A percentile compares a stretch with the other conserved stretches of the same genome.
These are phyloP conservation scores for Gambusia yucatana DNA, from an alignment of 2,797 vertebrate genomes.

Conservation along the genomic window DNA sequence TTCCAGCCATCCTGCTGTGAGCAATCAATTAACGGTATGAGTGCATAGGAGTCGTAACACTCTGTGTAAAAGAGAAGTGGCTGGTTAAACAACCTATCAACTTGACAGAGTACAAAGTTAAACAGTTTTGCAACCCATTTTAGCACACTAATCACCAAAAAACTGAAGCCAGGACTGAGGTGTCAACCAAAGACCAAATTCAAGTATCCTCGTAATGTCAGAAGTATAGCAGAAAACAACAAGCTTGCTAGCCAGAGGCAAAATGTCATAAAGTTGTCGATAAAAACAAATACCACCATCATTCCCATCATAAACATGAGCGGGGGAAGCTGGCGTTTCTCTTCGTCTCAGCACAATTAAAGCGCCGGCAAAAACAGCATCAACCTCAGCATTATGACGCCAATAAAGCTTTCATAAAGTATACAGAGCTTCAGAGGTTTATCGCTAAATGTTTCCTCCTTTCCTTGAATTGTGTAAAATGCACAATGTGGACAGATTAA, in stretches of 20 bases:
- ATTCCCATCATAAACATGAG: constrained; percentile 13
- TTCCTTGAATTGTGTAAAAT: constrained; percentile 22
- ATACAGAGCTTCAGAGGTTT: background rate
- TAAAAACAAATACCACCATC: background rate
- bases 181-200: background rate
- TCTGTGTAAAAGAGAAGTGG: too few relatives aligned
- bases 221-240: background rate
- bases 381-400: constrained; percentile 10
- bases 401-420: constrained; percentile 28
- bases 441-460: constrained; percentile 18
- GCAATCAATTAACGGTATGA: too few relatives aligned
- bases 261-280: background rate
- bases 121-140: background rate
- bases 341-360: constrained; percentile 13
- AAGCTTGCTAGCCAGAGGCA: background rate
- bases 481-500: constrained; percentile 12
- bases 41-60: too few relatives aligned
- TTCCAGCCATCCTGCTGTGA: too few relatives aligned
- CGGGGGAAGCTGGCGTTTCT: constrained; percentile 5
- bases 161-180: background rate
- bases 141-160: background rate
- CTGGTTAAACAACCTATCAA: too few relatives aligned
- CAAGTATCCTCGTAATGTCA: background rate
- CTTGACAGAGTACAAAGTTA: background rate
- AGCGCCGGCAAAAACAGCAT: constrained; percentile 19